These are phyloP conservation scores for Sakesphorus luctuosus DNA, from an alignment of 2,113 vertebrate genomes.

Conservation along the genomic window DNA sequence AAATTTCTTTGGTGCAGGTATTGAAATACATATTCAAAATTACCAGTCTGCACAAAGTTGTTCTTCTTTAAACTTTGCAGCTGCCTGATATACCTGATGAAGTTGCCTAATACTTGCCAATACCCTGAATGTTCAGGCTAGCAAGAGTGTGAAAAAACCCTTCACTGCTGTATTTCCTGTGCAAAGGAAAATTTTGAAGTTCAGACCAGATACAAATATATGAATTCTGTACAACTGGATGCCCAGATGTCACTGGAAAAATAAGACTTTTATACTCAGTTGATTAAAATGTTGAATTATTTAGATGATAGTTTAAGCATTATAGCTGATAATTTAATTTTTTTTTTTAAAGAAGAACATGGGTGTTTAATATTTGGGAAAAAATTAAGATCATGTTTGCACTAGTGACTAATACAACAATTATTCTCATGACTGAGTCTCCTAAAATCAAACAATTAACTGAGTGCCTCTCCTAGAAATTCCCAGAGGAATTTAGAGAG, in stretches of 20 bases:
- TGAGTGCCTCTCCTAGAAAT: background rate
- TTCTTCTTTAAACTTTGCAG: background rate
- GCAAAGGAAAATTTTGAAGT: background rate
- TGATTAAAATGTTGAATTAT: background rate
- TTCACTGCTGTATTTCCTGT: background rate
- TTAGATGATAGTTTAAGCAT: background rate
- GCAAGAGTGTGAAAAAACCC: background rate
- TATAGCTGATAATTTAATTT: background rate
- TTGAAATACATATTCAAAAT: background rate
- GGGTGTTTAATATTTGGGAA: background rate
- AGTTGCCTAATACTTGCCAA: background rate
- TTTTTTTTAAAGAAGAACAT: background rate
- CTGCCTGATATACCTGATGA: background rate
- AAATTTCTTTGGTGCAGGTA: background rate
- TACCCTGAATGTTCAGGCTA: background rate
- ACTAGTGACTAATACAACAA: background rate
- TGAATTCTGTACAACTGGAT: background rate
- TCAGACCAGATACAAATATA: accelerated
- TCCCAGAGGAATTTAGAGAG: background rate
- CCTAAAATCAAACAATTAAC: background rate
- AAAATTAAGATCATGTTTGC: background rate
- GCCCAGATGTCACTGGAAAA: background rate
- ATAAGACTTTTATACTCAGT: background rate
- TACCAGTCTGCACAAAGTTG: background rate
- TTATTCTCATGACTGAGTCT: background rate